These are phyloP conservation scores for Terrapene triunguis DNA, from an alignment of 2,113 vertebrate species.

Conservation along the genomic window DNA sequence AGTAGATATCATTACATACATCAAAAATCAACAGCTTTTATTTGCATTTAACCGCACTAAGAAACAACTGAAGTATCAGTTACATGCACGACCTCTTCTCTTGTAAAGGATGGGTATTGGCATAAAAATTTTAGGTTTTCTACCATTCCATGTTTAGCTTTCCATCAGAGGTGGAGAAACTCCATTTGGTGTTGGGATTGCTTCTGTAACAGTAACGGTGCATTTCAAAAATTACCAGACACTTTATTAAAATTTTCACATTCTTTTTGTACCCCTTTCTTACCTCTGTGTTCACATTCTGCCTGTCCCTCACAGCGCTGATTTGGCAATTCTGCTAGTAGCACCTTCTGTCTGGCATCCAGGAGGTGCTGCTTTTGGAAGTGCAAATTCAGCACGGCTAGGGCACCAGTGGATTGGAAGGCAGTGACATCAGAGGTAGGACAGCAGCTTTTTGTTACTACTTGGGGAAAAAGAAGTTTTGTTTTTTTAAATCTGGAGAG, in stretches of 20 bases:
- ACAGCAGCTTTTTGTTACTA: not conserved
- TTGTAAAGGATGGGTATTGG: not conserved
- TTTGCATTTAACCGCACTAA: slow-evolving; percentile 56
- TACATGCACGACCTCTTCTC: slow-evolving; percentile 29
- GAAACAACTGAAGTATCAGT: not conserved
- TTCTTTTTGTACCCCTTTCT: not conserved
- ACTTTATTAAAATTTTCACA: not conserved
- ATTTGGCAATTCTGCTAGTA: not conserved
- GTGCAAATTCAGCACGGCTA: not conserved
- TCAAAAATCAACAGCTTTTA: slow-evolving; percentile 66
- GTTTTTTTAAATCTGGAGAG: not conserved
- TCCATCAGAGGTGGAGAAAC: not conserved
- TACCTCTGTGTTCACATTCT: not conserved
- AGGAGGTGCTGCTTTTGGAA: slow-evolving; percentile 18
- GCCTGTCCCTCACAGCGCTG: slow-evolving; percentile 7
- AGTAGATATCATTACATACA: slow-evolving; percentile 71
- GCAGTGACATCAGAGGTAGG: not conserved
- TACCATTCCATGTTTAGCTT: not conserved
- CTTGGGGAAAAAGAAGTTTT: not conserved
- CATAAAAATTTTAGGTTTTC: not conserved
- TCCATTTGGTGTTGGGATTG: not conserved
- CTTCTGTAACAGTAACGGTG: not conserved
- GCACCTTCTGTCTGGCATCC: not conserved
- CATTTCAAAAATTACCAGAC: not conserved
- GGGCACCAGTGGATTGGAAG: not conserved